phyloP scores from a whole-genome alignment of 1,140 invertebrate genomes.

The Harlomillsia oculata region DNA sequence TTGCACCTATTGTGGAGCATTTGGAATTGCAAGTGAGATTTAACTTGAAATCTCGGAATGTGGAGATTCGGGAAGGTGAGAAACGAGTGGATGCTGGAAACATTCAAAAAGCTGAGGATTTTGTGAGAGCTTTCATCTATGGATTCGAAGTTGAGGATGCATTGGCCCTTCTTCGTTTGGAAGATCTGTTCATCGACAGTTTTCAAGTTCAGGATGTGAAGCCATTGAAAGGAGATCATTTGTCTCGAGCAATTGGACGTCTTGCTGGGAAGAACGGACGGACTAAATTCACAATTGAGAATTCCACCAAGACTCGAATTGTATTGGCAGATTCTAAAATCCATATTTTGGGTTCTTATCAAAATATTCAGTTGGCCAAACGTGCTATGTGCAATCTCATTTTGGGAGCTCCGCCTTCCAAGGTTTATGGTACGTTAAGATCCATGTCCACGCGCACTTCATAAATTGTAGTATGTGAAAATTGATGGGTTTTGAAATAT shows the following conservation, averaged over 20 bases:
- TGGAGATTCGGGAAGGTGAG: constrained; percentile 67
- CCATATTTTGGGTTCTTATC: constrained; percentile 93
- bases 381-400: constrained; percentile 96
- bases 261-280: constrained; percentile 94
- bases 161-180: constrained; percentile 82
- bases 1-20: constrained; percentile 90
- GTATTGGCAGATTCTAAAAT: constrained; percentile 93
- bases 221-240: constrained; percentile 87
- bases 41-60: constrained; percentile 81
- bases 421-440: constrained; percentile 88
- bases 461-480: too few species aligned
- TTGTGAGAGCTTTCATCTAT: constrained; percentile 89
- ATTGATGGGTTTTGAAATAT: too few species aligned
- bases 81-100: constrained; percentile 79
- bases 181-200: constrained; percentile 94
- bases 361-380: constrained; percentile 91
- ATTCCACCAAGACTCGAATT: constrained; percentile 96
- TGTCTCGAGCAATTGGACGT: constrained; percentile 88
- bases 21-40: constrained; percentile 88
- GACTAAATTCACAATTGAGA: constrained; percentile 98
- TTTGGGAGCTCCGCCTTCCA: constrained; percentile 86
- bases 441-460: constrained; percentile 69
- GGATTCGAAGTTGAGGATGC: constrained; percentile 98
- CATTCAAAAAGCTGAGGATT: constrained; percentile 95
- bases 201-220: constrained; percentile 98